Base-by-base conservation (phyloP, 2,888 invertebrate species). In the Drosophila austrosaltans region DNA sequence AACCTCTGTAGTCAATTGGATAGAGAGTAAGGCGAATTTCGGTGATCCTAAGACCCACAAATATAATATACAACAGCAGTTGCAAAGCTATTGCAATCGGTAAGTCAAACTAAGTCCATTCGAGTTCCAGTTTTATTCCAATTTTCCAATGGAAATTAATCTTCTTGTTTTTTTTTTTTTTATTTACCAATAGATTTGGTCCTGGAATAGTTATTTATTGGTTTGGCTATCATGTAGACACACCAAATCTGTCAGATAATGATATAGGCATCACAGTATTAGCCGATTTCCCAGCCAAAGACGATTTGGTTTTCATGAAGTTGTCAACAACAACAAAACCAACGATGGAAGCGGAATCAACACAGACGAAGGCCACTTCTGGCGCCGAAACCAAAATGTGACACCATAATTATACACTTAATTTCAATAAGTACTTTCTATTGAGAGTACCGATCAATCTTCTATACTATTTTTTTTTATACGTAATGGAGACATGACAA, bases 11-110 rank as follows among this genome's bases (percentile, higher is more conserved):
- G 94, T 98, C 0, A 97, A 98, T 91, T 98, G 98, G 98, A 97
- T 98, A 71, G 98, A 98, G 92, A 98, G 98, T 84, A 98, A 98
- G 93, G 98, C 98, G 0, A 94, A 96, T n/a, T 98, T 98, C 93
- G 98, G 97, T 2, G 97, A 97, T 93, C 94, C 95, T 76, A 95
- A 95, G 81, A 95, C 95, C 65, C 98, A 98, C 92, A 94, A 94
- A 54, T 95, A 94, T 10, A 97, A 98, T 92, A 93, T 97, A 63
- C 95, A 95, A 83, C 96, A 97, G 79, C 98, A 98, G 91, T 95
- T 97, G 83, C 93, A 95, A 78, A 97, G 97, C 91, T 98, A 98
- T 89, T 97, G 96, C 95, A 98, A 98, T 91, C 95, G 92, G 92
- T 92, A 72, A 53, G 22, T 12, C 48, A 25, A 22, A 10, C 12